A percentile compares a stretch with the other conserved stretches of the same genome.
Evolutionary conservation across 2,797 vertebrate species (phyloP).

Genomic region (Smutsia temminckii): DNA sequence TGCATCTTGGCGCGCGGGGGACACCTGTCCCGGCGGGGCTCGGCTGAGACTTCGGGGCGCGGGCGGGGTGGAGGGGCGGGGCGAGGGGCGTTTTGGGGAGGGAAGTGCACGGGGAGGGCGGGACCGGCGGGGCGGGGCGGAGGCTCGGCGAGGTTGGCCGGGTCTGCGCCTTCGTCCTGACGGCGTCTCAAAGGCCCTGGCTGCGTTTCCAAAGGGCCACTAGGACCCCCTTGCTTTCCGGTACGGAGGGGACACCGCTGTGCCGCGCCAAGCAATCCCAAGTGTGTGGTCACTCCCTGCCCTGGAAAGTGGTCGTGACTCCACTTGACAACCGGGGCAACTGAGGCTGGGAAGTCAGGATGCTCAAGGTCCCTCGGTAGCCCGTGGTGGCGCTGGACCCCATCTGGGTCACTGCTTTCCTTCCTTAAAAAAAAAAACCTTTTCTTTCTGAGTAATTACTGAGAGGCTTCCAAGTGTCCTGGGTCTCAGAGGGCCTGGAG

Average conservation of each 20-base stretch:
- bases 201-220: background rate
- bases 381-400: background rate
- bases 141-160: background rate
- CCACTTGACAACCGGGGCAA: background rate
- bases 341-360: background rate
- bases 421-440: too few species aligned
- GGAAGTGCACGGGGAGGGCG: background rate
- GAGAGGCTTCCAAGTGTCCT: background rate
- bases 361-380: background rate
- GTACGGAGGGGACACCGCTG: background rate
- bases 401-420: background rate
- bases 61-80: background rate
- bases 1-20: slow-evolving; percentile 30
- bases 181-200: background rate
- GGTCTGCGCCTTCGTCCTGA: background rate
- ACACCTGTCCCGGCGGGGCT: background rate
- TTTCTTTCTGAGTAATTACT: background rate
- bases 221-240: background rate
- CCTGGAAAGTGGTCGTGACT: background rate
- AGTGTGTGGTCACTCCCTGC: background rate
- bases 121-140: background rate
- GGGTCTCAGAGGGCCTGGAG: background rate
- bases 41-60: accelerated
- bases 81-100: too few species aligned
- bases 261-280: background rate